Evolutionary conservation across 2,797 vertebrate species (phyloP), one percentile per base, ranked within the genome.

Genomic region (Telmatherina bonti): DNA sequence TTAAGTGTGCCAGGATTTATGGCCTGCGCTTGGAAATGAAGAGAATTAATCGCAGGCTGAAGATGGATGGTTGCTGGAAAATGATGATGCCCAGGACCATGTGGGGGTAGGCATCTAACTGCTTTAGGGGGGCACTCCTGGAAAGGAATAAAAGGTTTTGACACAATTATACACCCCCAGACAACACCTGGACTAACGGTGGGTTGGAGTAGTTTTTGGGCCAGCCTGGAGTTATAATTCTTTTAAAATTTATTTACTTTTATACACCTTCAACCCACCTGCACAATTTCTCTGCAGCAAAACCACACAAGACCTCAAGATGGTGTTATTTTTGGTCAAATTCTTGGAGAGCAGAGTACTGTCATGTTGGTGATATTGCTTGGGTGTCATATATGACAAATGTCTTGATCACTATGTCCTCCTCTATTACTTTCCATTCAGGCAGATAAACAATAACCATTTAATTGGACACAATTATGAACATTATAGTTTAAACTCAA

Each of bases 1-100:
- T 99, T 99, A 99, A 99, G 96, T 99, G 97, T 96, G 96, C 96
- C 95, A 97, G 96, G 97, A 99, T 99, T 99, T 99, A 99, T 99
- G 96, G 96, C 94, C 95, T 95, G 96, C 93, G 93, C 96, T 95
- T 94, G 95, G 95, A 97, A 95, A 97, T 94, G 92, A 96, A 96
- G 94, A 96, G 96, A 98, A 98, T 98, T 97, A 98, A 98, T 97
- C 95, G 95, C 89, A 93, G 96, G 92, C 94, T 87, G 95, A 98
- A 98, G 97, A 99, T 97, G 96, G 96, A 99, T 99, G 97, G 96
- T 96, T 94, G 96, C 95, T 94, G 90, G 94, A 96, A 96, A 95
- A 95, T 96, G 97, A 98, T 97, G 96, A 97, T 96, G 95, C 96
- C 95, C 95, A 91, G 94, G 95, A 95, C 94, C 94, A 78, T 86